A percentile compares a stretch with the other conserved stretches of the same genome.
Evolutionary conservation across 2,113 vertebrate genomes (phyloP).

Genomic region (Tiliqua scincoides): DNA sequence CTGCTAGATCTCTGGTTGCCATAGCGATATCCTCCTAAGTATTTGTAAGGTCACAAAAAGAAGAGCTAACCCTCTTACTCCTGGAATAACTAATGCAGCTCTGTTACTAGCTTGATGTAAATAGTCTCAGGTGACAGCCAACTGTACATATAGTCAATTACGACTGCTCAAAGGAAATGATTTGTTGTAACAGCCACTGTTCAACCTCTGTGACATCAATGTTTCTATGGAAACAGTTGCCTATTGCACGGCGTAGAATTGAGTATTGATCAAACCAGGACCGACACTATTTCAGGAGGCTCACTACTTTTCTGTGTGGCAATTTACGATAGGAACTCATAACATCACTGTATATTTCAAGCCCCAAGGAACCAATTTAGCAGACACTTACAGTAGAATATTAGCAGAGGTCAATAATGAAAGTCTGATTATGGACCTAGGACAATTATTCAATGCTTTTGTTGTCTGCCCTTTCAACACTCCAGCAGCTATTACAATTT

Average conservation of each 20-base stretch:
- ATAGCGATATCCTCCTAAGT: constrained; percentile 89
- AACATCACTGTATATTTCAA: constrained; percentile 90
- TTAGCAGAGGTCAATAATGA: constrained; percentile 98
- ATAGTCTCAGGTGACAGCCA: constrained; percentile 91
- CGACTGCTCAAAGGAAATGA: constrained; percentile 96
- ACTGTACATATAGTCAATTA: constrained; percentile 97
- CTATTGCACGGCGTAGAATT: constrained; percentile 96
- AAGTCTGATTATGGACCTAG: constrained; percentile 93
- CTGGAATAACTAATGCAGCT: constrained; percentile 90
- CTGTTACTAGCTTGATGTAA: constrained; percentile 90
- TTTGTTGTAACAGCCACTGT: constrained; percentile 93
- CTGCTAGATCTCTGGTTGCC: constrained; percentile 82
- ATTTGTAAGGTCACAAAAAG: constrained; percentile 90
- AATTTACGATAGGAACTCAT: constrained; percentile 94
- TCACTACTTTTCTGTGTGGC: constrained; percentile 87
- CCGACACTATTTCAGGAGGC: constrained; percentile 85
- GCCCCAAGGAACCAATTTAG: constrained; percentile 99
- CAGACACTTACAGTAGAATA: constrained; percentile 93
- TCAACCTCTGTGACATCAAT: constrained; percentile 96
- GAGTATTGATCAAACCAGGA: constrained; percentile 95
- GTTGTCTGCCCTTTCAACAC: constrained; percentile 90
- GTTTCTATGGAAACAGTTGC: constrained; percentile 94
- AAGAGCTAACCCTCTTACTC: constrained; percentile 84
- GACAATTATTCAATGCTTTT: constrained; percentile 90
- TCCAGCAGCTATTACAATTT: constrained; percentile 76